Conservation (phyloP, 2,888 invertebrate genomes). For the Dorcus parallelipipedus region DNA sequence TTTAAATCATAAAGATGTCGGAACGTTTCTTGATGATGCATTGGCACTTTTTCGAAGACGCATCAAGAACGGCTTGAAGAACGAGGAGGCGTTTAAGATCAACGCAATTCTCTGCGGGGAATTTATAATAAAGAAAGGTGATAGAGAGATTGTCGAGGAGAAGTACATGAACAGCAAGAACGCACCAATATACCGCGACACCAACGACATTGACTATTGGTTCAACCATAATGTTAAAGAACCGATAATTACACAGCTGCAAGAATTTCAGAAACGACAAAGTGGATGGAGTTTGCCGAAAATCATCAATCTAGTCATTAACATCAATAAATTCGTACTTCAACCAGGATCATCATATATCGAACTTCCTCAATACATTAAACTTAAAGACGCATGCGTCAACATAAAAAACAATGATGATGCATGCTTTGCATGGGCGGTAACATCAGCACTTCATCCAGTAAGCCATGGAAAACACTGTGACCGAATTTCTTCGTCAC, state of each 20-base stretch:
- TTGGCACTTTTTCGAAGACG: slow-evolving; percentile 12
- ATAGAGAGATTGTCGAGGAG: slow-evolving; percentile 20
- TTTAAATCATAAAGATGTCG: slow-evolving; percentile 17
- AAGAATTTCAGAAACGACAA: slow-evolving; percentile 29
- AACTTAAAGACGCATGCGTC: slow-evolving; percentile 10
- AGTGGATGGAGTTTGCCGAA: slow-evolving; percentile 26
- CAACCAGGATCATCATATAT: slow-evolving; percentile 28
- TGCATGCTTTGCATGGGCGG: slow-evolving; percentile 16
- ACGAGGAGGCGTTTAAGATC: slow-evolving; percentile 18
- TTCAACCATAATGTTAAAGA: slow-evolving; percentile 19
- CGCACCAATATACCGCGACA: slow-evolving; percentile 24
- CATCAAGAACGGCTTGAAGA: slow-evolving; percentile 18
- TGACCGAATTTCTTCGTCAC: slow-evolving; percentile 23
- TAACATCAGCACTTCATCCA: slow-evolving; percentile 9
- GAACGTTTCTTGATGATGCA: slow-evolving; percentile 17
- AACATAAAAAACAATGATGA: slow-evolving; percentile 15
- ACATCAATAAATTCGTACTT: slow-evolving; percentile 29
- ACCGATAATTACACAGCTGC: slow-evolving; percentile 22
- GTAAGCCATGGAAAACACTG: background rate
- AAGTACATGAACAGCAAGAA: slow-evolving; percentile 29
- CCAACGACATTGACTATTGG: slow-evolving; percentile 21
- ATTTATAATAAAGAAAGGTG: slow-evolving; percentile 18
- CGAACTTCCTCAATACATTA: slow-evolving; percentile 10
- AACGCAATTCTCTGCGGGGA: slow-evolving; percentile 24
- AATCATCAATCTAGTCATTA: slow-evolving; percentile 24